Conservation (phyloP, 2,797 vertebrate species). For the Salarias fasciatus region DNA sequence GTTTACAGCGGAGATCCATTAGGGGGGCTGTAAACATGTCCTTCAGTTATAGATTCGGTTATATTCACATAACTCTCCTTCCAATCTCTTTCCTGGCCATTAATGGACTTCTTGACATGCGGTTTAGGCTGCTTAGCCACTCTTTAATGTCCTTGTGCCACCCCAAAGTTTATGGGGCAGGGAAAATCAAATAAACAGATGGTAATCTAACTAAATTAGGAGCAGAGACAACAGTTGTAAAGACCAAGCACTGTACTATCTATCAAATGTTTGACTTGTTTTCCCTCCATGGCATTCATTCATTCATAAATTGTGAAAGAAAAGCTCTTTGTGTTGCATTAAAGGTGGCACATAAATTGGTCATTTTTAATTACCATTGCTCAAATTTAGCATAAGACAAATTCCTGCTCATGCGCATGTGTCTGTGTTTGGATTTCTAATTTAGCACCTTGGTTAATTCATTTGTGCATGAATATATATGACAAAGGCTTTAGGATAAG, state of each 20-base stretch:
- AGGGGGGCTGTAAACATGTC: slow-evolving; percentile 65
- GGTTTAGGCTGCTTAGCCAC: slow-evolving; percentile 69
- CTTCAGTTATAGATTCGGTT: slow-evolving; percentile 66
- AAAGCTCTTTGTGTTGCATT: slow-evolving; percentile 34
- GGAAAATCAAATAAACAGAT: slow-evolving; percentile 80
- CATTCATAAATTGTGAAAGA: slow-evolving; percentile 22
- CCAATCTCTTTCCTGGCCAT: slow-evolving; percentile 44
- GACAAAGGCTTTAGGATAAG: slow-evolving; percentile 9
- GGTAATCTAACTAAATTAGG: slow-evolving; percentile 76
- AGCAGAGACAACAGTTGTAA: slow-evolving; percentile 60
- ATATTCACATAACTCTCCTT: slow-evolving; percentile 54
- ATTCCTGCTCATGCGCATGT: slow-evolving; percentile 7
- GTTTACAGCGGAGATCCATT: slow-evolving; percentile 60
- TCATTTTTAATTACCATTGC: slow-evolving; percentile 16
- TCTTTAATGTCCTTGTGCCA: slow-evolving; percentile 74
- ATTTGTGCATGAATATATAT: not conserved
- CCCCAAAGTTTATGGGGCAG: slow-evolving; percentile 66
- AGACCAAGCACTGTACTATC: slow-evolving; percentile 57
- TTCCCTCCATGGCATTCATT: slow-evolving; percentile 30
- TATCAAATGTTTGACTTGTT: slow-evolving; percentile 52
- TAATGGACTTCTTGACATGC: slow-evolving; percentile 75
- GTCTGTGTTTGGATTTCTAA: slow-evolving; percentile 2
- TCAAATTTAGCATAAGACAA: slow-evolving; percentile 39
- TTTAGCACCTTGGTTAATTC: not conserved
- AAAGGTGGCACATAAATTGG: slow-evolving; percentile 25